phyloP scores from a whole-genome alignment of 2,797 vertebrate species.

The Sebastes variabilis region DNA sequence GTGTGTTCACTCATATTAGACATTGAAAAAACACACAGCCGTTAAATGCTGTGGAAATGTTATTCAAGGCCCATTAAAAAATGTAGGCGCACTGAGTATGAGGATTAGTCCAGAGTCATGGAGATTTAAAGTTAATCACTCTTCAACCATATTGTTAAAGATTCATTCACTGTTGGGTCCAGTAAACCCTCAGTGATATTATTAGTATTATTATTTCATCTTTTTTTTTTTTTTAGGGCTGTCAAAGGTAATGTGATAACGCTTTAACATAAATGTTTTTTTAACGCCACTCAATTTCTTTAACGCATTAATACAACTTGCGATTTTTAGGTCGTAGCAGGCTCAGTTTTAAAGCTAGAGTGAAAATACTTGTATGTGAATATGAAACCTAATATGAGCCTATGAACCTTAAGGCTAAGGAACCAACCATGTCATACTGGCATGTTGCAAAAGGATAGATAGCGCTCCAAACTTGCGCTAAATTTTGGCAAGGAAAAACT shows the following conservation, averaged over 20 bases:
- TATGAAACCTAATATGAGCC: too few relatives aligned
- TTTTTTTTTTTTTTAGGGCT: neutral
- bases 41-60: slow-evolving; percentile 53
- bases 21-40: slow-evolving; percentile 56
- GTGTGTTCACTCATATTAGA: slow-evolving; percentile 59
- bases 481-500: accelerated
- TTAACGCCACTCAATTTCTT: too few relatives aligned
- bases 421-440: too few relatives aligned
- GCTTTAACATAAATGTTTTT: too few relatives aligned
- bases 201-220: neutral
- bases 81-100: slow-evolving; percentile 31
- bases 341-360: too few relatives aligned
- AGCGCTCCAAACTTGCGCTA: too few relatives aligned
- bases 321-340: too few relatives aligned
- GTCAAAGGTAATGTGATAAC: too few relatives aligned
- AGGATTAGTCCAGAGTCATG: slow-evolving; percentile 60
- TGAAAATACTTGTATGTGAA: accelerated
- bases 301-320: too few relatives aligned
- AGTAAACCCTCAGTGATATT: slow-evolving; percentile 24
- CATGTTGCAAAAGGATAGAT: too few relatives aligned
- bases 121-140: slow-evolving; percentile 70
- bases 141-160: slow-evolving; percentile 48
- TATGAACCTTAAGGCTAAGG: too few relatives aligned
- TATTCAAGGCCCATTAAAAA: slow-evolving; percentile 57
- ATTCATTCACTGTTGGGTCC: slow-evolving; percentile 34